Base-by-base conservation (phyloP, 2,797 vertebrate species). In the Cyprinella venusta region DNA sequence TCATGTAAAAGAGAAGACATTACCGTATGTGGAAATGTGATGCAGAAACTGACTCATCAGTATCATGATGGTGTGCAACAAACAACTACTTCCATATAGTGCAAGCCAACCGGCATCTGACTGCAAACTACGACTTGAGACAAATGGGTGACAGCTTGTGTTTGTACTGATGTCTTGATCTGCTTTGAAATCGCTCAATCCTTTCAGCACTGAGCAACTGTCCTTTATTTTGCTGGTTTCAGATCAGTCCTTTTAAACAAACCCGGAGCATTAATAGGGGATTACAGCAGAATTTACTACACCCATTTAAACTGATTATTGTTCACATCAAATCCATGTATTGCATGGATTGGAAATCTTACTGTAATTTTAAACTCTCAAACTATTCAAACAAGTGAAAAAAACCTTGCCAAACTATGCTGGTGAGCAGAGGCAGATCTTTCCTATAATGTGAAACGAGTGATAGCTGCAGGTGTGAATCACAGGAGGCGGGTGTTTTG, bases 401-500 rank as follows among this genome's bases (percentile, higher is more conserved):
- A 68, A 24, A 33, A 21, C 10, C 30, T 48, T 59, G 1, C 6
- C 38, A 77, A 61, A 77, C 21, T 19, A 45, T 64, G 59, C 24
- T 74, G 69, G 30, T 50, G 68, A 71, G 54, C 61, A 80, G 45
- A 71, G 36, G 42, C 36, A 33, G 69, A 69, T 30, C 40, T 76
- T 52, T 81, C 30, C 38, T 50, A 76, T 54, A 78, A 78, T 71
- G 36, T 21, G 64, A 67, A 79, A 26, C 48, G 13, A 86, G 65
- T 71, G 86, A 87, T 63, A 48, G 79, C 61, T 78, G 63, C 83
- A 84, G 86, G 76, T 84, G 82, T 21, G 69, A 68, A 24, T 71
- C 69, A 48, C 68, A 24, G 63, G 80, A 80, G 70, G 56, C 18
- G 5, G 21, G 33, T 75, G 78, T 71, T 71, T 71, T 78, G 61